Conservation (phyloP, 2,113 vertebrate genomes). For the Oplegnathus fasciatus region DNA sequence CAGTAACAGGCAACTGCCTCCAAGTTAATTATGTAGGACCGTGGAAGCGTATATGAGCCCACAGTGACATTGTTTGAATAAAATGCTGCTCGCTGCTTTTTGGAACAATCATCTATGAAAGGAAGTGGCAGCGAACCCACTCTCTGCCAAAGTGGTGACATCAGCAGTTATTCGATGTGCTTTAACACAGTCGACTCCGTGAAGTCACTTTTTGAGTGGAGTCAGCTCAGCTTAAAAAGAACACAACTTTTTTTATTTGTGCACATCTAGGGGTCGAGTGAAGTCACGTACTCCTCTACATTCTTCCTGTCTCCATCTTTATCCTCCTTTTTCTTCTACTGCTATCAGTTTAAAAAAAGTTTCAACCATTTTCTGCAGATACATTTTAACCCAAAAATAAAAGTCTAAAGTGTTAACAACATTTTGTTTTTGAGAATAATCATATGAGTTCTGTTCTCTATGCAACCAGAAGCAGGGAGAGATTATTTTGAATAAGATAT, state of each 20-base stretch:
- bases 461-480: too few species aligned
- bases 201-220: background rate
- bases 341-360: background rate
- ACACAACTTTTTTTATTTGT: background rate
- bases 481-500: too few species aligned
- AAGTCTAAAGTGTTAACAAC: background rate
- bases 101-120: background rate
- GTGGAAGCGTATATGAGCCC: background rate
- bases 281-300: background rate
- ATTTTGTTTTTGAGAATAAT: too few species aligned
- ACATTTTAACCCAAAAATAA: background rate
- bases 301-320: background rate
- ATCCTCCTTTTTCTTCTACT: background rate
- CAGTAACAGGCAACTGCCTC: conserved; percentile 27
- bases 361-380: too few species aligned
- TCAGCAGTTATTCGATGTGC: conserved; percentile 1
- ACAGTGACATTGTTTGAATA: conserved; percentile 8
- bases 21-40: conserved; percentile 1
- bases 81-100: conserved; percentile 16
- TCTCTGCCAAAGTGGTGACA: background rate
- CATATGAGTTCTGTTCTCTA: too few species aligned
- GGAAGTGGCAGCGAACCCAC: background rate
- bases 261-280: background rate
- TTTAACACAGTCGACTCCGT: background rate
- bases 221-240: background rate